Evolutionary conservation across 2,888 invertebrate genomes (phyloP).

Genomic region (Lathronympha strigana): DNA sequence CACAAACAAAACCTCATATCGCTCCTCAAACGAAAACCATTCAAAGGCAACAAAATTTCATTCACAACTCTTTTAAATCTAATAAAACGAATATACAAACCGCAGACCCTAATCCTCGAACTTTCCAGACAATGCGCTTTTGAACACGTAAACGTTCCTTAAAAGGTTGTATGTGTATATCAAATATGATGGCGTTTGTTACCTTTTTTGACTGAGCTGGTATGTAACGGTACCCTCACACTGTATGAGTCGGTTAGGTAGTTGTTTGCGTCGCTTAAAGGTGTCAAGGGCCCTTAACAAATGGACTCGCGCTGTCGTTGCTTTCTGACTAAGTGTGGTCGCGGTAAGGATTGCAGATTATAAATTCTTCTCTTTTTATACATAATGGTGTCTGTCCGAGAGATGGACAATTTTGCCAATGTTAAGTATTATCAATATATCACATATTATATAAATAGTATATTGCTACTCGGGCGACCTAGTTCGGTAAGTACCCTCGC

Average conservation of each 20-base stretch:
- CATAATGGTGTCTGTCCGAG: too few relatives aligned
- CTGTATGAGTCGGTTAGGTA: conserved; percentile 49
- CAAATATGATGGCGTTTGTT: not conserved
- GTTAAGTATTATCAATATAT: too few relatives aligned
- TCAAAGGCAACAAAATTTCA: conserved; percentile 14
- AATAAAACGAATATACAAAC: conserved; percentile 28
- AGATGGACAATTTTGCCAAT: too few relatives aligned
- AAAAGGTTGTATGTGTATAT: not conserved
- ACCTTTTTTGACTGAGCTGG: not conserved
- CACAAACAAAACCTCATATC: conserved; percentile 21
- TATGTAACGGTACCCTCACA: conserved; percentile 32
- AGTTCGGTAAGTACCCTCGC: too few relatives aligned
- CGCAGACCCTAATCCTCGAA: conserved; percentile 28
- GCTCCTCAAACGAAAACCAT: not conserved
- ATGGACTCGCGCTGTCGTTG: conserved; percentile 60
- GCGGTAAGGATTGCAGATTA: conserved; percentile 35
- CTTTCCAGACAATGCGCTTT: conserved; percentile 41
- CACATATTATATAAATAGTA: too few relatives aligned
- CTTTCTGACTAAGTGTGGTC: conserved; percentile 49
- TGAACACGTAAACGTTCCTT: not conserved
- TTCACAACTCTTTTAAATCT: conserved; percentile 29
- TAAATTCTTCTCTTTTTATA: not conserved
- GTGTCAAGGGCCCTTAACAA: conserved; percentile 64
- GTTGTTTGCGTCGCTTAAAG: conserved; percentile 58
- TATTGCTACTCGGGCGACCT: too few relatives aligned